Evolutionary conservation across 2,113 vertebrate genomes (phyloP).

Genomic region (Jaculus jaculus): DNA sequence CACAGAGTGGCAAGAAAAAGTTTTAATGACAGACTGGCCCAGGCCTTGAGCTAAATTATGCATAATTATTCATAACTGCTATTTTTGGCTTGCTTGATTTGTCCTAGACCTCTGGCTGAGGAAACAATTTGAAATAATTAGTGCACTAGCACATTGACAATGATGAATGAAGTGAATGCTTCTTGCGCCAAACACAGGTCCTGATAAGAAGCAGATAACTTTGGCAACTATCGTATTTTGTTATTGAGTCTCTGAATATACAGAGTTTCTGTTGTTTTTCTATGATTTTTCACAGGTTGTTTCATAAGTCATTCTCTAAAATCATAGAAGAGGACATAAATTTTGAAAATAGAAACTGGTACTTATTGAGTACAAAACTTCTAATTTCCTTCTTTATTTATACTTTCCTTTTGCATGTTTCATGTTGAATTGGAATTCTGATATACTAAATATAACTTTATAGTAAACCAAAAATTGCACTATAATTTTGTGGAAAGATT

Average conservation of each 20-base stretch:
- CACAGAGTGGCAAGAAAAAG: constrained; percentile 86
- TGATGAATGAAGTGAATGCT: constrained; percentile 91
- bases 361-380: neutral
- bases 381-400: constrained; percentile 3
- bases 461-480: neutral
- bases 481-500: constrained; percentile 8
- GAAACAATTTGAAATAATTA: constrained; percentile 98
- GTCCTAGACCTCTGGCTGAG: constrained; percentile 92
- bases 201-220: constrained; percentile 90
- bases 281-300: constrained; percentile 51
- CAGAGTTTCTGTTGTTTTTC: constrained; percentile 61
- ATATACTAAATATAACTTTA: neutral
- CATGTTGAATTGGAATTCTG: neutral
- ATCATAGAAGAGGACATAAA: constrained; percentile 37
- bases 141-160: constrained; percentile 88
- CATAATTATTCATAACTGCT: constrained; percentile 97
- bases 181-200: constrained; percentile 82
- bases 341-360: constrained; percentile 45
- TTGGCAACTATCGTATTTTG: constrained; percentile 80
- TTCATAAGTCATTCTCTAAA: constrained; percentile 56
- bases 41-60: constrained; percentile 96
- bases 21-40: constrained; percentile 87
- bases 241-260: constrained; percentile 71
- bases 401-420: neutral
- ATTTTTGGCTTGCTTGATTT: constrained; percentile 93